Evolutionary conservation across 2,113 vertebrate genomes (phyloP).

Genomic region (Oryzias celebensis): DNA sequence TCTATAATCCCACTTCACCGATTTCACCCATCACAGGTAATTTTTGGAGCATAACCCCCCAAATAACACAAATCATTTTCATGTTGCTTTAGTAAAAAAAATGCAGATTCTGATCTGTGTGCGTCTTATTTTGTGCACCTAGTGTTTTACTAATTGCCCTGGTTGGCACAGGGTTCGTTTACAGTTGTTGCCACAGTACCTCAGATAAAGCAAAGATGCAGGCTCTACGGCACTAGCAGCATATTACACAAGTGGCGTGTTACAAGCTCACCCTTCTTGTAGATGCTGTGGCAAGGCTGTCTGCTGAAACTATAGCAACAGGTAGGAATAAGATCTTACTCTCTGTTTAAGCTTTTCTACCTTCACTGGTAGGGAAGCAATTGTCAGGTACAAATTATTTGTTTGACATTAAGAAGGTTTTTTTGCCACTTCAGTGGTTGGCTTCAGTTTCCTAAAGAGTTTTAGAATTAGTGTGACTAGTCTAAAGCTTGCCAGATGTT

Average conservation of each 20-base stretch:
- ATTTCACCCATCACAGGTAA: too few species aligned
- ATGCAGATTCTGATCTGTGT: slow-evolving; percentile 23
- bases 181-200: slow-evolving; percentile 66
- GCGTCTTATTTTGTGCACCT: slow-evolving; percentile 8
- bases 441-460: too few species aligned
- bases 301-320: slow-evolving; percentile 68
- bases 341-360: slow-evolving; percentile 43
- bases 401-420: slow-evolving; percentile 14
- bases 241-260: slow-evolving; percentile 8
- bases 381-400: slow-evolving; percentile 3
- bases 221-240: slow-evolving; percentile 19
- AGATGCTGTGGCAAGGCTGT: slow-evolving; percentile 51
- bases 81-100: background rate
- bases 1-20: too few species aligned
- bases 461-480: too few species aligned
- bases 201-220: slow-evolving; percentile 33
- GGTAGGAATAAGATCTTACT: slow-evolving; percentile 57
- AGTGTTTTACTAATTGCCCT: slow-evolving; percentile 41
- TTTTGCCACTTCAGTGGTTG: too few species aligned
- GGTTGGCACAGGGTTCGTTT: slow-evolving; percentile 52
- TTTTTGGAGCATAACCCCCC: too few species aligned
- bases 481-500: too few species aligned
- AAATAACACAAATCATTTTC: too few species aligned
- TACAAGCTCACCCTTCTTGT: slow-evolving; percentile 49
- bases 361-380: slow-evolving; percentile 12